A percentile compares a stretch with the other conserved stretches of the same genome.
These are phyloP conservation scores for Glyphotaelius pellucidus DNA, from an alignment of 2,888 invertebrate species.

Conservation along the genomic window DNA sequence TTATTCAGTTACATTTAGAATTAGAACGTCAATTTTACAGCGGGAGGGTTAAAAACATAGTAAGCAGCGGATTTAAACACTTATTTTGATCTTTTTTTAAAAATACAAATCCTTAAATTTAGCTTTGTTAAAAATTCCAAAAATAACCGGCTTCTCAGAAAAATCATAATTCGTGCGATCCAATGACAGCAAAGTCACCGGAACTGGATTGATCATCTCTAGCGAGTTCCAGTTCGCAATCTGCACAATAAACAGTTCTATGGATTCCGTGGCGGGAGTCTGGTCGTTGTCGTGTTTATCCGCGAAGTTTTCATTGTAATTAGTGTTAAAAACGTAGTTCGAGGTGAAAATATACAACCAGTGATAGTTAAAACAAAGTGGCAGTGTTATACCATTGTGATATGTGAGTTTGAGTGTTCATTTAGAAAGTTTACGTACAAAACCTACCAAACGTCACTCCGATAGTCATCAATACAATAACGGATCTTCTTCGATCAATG, in stretches of 20 bases:
- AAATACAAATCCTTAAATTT: too few relatives aligned
- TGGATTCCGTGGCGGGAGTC: slow-evolving; percentile 43
- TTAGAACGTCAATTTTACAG: too few relatives aligned
- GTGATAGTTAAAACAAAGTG: slow-evolving; percentile 42
- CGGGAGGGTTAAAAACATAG: too few relatives aligned
- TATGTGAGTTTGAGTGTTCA: slow-evolving; percentile 17
- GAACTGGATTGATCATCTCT: too few relatives aligned
- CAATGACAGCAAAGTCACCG: too few relatives aligned
- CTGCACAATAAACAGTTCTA: slow-evolving; percentile 51
- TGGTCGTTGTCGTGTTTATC: slow-evolving; percentile 40
- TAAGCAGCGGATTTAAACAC: too few relatives aligned
- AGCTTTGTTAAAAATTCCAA: too few relatives aligned
- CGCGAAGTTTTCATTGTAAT: slow-evolving; percentile 42
- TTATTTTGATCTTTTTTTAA: too few relatives aligned
- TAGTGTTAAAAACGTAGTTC: slow-evolving; percentile 38
- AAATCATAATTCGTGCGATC: too few relatives aligned
- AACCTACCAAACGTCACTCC: slow-evolving; percentile 44
- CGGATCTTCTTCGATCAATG: slow-evolving; percentile 41
- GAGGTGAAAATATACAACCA: slow-evolving; percentile 18
- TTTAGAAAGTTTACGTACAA: slow-evolving; percentile 39
- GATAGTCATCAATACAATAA: background rate
- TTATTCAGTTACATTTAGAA: too few relatives aligned
- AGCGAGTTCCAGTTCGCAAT: background rate
- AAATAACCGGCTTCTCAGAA: too few relatives aligned
- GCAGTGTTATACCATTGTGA: slow-evolving; percentile 32